Base-by-base conservation (phyloP, 2,888 invertebrate species). In the Celastrina argiolus region DNA sequence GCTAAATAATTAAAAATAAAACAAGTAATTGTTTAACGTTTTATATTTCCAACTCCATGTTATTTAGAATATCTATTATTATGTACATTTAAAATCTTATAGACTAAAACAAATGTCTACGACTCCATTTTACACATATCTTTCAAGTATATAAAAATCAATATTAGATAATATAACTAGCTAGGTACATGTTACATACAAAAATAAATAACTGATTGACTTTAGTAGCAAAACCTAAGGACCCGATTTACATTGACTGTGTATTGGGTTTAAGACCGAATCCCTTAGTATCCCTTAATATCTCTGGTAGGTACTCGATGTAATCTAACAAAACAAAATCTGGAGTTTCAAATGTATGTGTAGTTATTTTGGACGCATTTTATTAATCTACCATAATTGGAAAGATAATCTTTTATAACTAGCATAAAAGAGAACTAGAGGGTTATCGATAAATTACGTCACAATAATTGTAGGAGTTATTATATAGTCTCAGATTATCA, bases 91-190 rank as follows among this genome's bases (percentile, higher is more conserved):
- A 84, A 78, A 80, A 71, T 71, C 79, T 82, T 83, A 84, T 82
- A 69, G 80, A 69, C 75, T 83, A 81, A 86, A 84, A 83, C 84
- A 83, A 84, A 76, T 76, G 80, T 79, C 18, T 16, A 31, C 51
- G 45, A 45, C 18, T 6, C 28, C 51, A 51, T 34, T 63, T 39
- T 12, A 45, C 41, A 31, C 16, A 51, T 18, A 64, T 7, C 18
- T 45, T 45, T 45, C 8, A 45, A 18, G 2, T 8, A 18, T 45
- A 45, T n/a, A 2, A 45, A 45, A 18, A 16, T 18, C 45, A 45
- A 18, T 16, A 8, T 8, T 6, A 18, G 16, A 39, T 39, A 2
- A 36, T 36, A 2, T 14, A 39, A 14, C 39, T 39, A 12, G 7
- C 14, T 41, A 45, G 18, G 16, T 18, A 45, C 18, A n/a, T 16